A percentile compares a stretch with the other conserved stretches of the same genome.
Evolutionary conservation across 2,888 invertebrate genomes (phyloP).

Genomic region (Colostygia pectinataria): DNA sequence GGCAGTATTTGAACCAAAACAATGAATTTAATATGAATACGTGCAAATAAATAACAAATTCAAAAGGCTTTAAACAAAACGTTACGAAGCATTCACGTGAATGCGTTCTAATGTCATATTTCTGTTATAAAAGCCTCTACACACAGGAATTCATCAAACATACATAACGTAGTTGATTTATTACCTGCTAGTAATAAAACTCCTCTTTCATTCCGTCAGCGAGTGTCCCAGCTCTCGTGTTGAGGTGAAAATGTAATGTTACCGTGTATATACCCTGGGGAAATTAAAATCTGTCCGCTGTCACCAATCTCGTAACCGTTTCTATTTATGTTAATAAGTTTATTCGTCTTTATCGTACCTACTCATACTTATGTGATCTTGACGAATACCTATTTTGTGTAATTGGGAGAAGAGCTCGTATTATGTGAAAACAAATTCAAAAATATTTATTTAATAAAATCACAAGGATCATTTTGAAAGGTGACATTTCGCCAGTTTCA

Average conservation of each 20-base stretch:
- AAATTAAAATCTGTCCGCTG: slow-evolving; percentile 30
- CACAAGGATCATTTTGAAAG: too few species aligned
- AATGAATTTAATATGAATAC: too few species aligned
- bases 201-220: slow-evolving; percentile 15
- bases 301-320: slow-evolving; percentile 14
- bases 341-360: slow-evolving; percentile 19
- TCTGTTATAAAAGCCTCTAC: neutral
- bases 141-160: slow-evolving; percentile 6
- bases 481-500: too few species aligned
- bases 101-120: neutral
- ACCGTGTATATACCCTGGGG: slow-evolving; percentile 20
- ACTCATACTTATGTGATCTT: neutral
- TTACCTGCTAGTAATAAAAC: slow-evolving; percentile 21
- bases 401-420: too few species aligned
- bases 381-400: too few species aligned
- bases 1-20: too few species aligned
- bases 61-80: too few species aligned
- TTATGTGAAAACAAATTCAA: too few species aligned
- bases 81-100: neutral
- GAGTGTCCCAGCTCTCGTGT: slow-evolving; percentile 9
- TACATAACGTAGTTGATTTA: slow-evolving; percentile 19
- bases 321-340: slow-evolving; percentile 29
- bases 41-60: too few species aligned
- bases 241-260: slow-evolving; percentile 26
- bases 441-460: too few species aligned